Evolutionary conservation across 2,113 vertebrate genomes (phyloP).

Genomic region (Fulmarus glacialis): DNA sequence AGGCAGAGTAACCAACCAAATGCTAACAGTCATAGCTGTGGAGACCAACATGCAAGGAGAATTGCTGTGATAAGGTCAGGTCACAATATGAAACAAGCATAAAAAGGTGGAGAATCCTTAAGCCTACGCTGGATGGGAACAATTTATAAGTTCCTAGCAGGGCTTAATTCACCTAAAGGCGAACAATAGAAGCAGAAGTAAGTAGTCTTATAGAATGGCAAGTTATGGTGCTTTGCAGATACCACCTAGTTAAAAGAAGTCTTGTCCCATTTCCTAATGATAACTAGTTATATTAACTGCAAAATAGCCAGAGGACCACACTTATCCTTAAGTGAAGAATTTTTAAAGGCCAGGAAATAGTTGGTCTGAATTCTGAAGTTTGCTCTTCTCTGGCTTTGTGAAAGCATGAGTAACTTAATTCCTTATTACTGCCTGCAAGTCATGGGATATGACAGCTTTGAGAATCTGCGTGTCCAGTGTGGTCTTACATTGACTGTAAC

Average conservation of each 20-base stretch:
- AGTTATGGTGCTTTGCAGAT: not conserved
- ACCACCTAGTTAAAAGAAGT: not conserved
- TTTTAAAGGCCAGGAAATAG: not conserved
- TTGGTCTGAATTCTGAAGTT: not conserved
- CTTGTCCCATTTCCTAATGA: not conserved
- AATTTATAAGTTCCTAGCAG: not conserved
- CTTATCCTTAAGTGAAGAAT: not conserved
- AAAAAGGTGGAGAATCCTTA: not conserved
- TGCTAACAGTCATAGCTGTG: not conserved
- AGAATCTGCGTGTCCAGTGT: not conserved
- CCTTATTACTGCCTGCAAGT: not conserved
- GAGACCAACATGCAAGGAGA: not conserved
- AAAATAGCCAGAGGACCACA: not conserved
- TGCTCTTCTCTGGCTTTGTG: not conserved
- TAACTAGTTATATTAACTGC: not conserved
- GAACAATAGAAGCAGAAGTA: not conserved
- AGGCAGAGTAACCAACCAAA: not conserved
- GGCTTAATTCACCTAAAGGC: not conserved
- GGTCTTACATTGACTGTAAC: not conserved
- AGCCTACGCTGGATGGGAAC: not conserved
- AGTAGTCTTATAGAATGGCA: not conserved
- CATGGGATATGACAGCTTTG: not conserved
- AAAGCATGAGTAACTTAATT: not conserved
- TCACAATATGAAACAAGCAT: not conserved
- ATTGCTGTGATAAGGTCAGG: not conserved